Evolutionary conservation across 2,888 invertebrate species (phyloP).

Genomic region (Perizoma flavofasciatum): DNA sequence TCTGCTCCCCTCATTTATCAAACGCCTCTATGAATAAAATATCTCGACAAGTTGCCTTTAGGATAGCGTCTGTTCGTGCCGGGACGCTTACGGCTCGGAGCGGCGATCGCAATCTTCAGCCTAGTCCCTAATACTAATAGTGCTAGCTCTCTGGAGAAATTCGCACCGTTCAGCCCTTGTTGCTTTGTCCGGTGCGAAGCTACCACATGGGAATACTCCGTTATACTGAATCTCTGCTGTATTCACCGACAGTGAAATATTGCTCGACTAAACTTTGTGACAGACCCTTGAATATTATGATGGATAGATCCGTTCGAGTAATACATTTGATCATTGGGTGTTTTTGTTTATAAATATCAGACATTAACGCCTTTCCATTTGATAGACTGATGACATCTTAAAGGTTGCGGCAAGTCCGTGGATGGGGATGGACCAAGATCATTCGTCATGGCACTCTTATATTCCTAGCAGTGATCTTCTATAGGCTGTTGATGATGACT

Average conservation of each 20-base stretch:
- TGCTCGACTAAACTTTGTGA: constrained; percentile 37
- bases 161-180: constrained; percentile 54
- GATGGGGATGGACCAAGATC: too few species aligned
- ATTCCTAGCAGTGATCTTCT: too few species aligned
- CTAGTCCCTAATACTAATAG: constrained; percentile 65
- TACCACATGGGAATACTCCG: constrained; percentile 50
- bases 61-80: constrained; percentile 72
- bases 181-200: constrained; percentile 58
- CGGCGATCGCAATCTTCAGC: constrained; percentile 67
- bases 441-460: too few species aligned
- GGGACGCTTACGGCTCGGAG: constrained; percentile 67
- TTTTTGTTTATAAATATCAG: constrained; percentile 15
- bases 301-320: constrained; percentile 31
- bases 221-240: constrained; percentile 42
- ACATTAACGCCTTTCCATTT: background rate
- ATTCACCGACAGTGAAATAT: constrained; percentile 43
- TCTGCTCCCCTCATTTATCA: constrained; percentile 77
- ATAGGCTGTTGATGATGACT: too few species aligned
- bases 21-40: constrained; percentile 78
- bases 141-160: constrained; percentile 68
- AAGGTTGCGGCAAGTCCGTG: too few species aligned
- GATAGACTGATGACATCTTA: background rate
- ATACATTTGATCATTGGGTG: constrained; percentile 27
- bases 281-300: constrained; percentile 41
- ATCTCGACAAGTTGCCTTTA: constrained; percentile 71